phyloP scores from a whole-genome alignment of 2,113 vertebrate species.

The Bettongia penicillata region DNA sequence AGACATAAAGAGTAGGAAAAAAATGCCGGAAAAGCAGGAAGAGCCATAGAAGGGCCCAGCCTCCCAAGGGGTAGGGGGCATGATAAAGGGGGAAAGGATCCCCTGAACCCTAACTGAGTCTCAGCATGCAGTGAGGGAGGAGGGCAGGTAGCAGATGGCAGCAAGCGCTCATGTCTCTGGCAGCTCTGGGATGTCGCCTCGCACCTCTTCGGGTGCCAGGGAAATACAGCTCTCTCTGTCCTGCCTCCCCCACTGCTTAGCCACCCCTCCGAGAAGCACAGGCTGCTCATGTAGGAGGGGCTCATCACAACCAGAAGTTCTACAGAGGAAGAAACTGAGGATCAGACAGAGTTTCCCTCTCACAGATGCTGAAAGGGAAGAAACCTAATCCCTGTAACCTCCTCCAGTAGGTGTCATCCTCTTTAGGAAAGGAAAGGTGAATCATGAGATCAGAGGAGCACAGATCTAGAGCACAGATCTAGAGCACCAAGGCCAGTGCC shows the following conservation, averaged over 20 bases:
- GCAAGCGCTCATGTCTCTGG: background rate
- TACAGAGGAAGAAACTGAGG: background rate
- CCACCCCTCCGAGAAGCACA: background rate
- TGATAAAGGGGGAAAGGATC: background rate
- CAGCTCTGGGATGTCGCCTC: background rate
- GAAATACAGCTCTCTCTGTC: slow-evolving; percentile 1
- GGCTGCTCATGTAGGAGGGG: background rate
- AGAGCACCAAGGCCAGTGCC: background rate
- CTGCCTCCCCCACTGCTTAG: background rate
- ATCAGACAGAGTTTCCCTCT: background rate
- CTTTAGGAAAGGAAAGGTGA: background rate
- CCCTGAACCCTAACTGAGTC: background rate
- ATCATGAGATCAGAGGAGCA: background rate
- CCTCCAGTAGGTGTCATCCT: background rate
- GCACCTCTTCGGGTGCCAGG: background rate
- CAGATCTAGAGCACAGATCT: background rate
- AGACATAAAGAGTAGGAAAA: background rate
- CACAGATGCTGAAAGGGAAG: background rate
- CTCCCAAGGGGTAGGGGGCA: background rate
- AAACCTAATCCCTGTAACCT: background rate
- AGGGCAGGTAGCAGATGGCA: background rate
- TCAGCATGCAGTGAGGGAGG: background rate
- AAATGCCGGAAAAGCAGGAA: slow-evolving; percentile 10
- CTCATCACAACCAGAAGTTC: background rate
- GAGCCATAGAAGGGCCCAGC: background rate